Conservation (phyloP, 2,888 invertebrate genomes). For the Uropetala carovei region DNA sequence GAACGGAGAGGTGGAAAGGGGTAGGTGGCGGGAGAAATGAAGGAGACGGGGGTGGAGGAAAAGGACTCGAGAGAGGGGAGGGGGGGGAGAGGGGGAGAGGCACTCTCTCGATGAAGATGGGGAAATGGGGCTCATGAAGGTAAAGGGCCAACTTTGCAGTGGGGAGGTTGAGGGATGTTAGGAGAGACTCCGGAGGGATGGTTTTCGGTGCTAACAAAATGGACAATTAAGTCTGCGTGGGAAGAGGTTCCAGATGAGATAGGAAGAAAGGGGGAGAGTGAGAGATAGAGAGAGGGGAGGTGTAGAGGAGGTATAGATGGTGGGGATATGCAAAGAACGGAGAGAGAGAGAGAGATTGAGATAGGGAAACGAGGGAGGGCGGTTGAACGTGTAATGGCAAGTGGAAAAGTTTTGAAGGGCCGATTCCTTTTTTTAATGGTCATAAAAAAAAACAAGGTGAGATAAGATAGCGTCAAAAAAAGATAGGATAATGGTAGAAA, state of each 20-base stretch:
- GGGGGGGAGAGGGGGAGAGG: background rate
- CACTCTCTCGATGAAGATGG: background rate
- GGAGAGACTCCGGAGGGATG: background rate
- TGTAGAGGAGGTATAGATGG: too few species aligned
- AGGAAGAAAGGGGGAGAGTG: background rate
- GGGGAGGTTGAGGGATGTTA: background rate
- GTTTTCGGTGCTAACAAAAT: background rate
- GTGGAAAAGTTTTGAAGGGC: too few species aligned
- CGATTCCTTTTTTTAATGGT: too few species aligned
- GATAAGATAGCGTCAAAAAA: too few species aligned
- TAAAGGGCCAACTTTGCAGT: background rate
- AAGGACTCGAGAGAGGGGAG: background rate
- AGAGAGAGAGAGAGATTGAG: too few species aligned
- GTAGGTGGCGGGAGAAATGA: too few species aligned
- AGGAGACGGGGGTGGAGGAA: background rate
- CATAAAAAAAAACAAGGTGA: too few species aligned
- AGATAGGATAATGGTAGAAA: too few species aligned
- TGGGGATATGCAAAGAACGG: too few species aligned
- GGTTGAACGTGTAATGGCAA: too few species aligned
- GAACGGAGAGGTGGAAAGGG: too few species aligned
- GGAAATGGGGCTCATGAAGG: background rate
- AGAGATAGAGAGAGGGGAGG: background rate
- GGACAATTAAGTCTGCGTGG: slow-evolving; percentile 9
- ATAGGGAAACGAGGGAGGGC: too few species aligned
- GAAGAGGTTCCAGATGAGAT: background rate